phyloP scores from a whole-genome alignment of 2,888 invertebrate genomes.

The Ceramica pisi region DNA sequence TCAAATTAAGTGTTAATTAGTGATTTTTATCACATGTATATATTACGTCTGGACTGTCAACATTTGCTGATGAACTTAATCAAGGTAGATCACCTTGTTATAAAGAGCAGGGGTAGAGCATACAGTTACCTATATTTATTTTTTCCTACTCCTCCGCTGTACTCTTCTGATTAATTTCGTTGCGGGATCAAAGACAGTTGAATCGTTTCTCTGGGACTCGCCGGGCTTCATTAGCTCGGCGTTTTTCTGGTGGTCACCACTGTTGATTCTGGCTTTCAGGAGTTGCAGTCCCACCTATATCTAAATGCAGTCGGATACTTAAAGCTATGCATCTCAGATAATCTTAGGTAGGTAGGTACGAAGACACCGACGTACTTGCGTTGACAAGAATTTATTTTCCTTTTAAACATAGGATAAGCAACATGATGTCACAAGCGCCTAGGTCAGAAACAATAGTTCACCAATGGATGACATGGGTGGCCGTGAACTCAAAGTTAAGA shows the following conservation, averaged over 20 bases:
- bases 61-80: background rate
- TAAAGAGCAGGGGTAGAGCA: background rate
- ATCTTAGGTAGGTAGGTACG: too few species aligned
- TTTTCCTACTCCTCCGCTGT: too few species aligned
- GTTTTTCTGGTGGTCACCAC: too few species aligned
- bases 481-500: slow-evolving; percentile 11
- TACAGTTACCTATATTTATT: background rate
- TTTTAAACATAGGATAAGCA: background rate
- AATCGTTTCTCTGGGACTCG: too few species aligned
- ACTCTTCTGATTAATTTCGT: too few species aligned
- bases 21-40: background rate
- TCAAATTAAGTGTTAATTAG: slow-evolving; percentile 4
- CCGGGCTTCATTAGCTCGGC: too few species aligned
- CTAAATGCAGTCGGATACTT: too few species aligned
- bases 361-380: too few species aligned
- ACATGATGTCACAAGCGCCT: background rate
- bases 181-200: too few species aligned
- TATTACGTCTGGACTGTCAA: background rate
- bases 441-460: background rate
- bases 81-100: background rate
- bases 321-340: background rate
- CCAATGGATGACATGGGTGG: background rate
- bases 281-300: too few species aligned
- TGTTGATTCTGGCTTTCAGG: too few species aligned
- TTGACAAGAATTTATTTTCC: background rate